Percentiles rank a stretch among this genome's conserved stretches.
These are phyloP conservation scores for Drosophila miranda DNA, from an alignment of 1,140 invertebrate genomes.

Conservation along the genomic window DNA sequence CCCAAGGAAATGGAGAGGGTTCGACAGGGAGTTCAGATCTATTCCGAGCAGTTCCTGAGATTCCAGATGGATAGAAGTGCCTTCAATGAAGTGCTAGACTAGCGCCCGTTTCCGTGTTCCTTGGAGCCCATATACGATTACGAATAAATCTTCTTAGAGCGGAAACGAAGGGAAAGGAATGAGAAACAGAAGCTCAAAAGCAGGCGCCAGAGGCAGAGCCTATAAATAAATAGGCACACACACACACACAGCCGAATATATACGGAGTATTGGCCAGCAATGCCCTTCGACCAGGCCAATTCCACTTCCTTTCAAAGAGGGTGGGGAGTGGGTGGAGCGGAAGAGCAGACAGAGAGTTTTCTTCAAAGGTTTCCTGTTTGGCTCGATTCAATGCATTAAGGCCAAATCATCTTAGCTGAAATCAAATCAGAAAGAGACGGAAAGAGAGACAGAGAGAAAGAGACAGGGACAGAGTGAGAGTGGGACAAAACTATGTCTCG, in stretches of 20 bases:
- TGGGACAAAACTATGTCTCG: slow-evolving; percentile 22
- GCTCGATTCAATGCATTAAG: slow-evolving; percentile 63
- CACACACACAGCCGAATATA: slow-evolving; percentile 22
- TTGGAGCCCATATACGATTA: no score
- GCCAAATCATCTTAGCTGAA: slow-evolving; percentile 53
- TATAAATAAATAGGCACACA: slow-evolving; percentile 54
- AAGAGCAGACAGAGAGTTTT: slow-evolving; percentile 15
- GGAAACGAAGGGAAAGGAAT: no score
- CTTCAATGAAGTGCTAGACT: no score
- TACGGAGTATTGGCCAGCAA: slow-evolving; percentile 12
- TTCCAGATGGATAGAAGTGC: no score
- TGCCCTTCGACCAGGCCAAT: slow-evolving; percentile 18
- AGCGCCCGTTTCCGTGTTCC: no score
- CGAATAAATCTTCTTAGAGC: no score
- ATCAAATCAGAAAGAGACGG: slow-evolving; percentile 33
- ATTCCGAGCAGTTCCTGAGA: no score
- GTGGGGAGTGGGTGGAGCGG: not conserved
- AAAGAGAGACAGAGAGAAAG: not conserved
- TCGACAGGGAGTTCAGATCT: no score
- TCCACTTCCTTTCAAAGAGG: slow-evolving; percentile 42
- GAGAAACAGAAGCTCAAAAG: not conserved
- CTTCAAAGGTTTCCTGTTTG: slow-evolving; percentile 62
- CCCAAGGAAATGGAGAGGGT: no score
- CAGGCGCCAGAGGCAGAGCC: slow-evolving; percentile 46
- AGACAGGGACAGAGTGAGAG: not conserved